Conservation (phyloP, 2,888 invertebrate species). For the Tupiocoris notatus region DNA sequence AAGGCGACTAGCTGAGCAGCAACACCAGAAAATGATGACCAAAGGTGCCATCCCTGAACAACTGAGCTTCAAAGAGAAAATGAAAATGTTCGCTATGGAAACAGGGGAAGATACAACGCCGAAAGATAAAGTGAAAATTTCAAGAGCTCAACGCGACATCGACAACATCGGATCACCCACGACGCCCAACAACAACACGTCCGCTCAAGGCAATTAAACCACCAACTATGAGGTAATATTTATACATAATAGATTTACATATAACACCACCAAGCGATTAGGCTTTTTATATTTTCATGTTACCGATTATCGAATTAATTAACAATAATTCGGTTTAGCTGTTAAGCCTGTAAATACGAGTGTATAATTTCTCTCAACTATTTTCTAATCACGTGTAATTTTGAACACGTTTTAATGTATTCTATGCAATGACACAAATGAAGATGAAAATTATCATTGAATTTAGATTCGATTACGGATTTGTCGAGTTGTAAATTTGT, state of each 20-base stretch:
- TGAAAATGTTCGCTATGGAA: slow-evolving; percentile 99
- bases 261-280: neutral
- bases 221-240: neutral
- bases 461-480: too few species aligned
- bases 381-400: neutral
- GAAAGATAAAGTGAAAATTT: slow-evolving; percentile 93
- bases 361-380: slow-evolving; percentile 1
- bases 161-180: slow-evolving; percentile 64
- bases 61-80: slow-evolving; percentile 96
- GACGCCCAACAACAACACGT: slow-evolving; percentile 51
- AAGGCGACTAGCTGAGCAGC: slow-evolving; percentile 79
- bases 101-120: slow-evolving; percentile 90
- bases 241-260: neutral
- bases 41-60: slow-evolving; percentile 66
- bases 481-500: neutral
- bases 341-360: slow-evolving; percentile 24
- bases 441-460: too few species aligned
- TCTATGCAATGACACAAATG: too few species aligned
- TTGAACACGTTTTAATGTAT: neutral
- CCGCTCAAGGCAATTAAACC: slow-evolving; percentile 27
- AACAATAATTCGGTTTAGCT: slow-evolving; percentile 19
- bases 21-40: slow-evolving; percentile 61
- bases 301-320: neutral
- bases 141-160: slow-evolving; percentile 91
- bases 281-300: neutral